A percentile compares a stretch with the other conserved stretches of the same genome.
Evolutionary conservation across 2,797 vertebrate species (phyloP).

Genomic region (Pseudochromis fuscus): DNA sequence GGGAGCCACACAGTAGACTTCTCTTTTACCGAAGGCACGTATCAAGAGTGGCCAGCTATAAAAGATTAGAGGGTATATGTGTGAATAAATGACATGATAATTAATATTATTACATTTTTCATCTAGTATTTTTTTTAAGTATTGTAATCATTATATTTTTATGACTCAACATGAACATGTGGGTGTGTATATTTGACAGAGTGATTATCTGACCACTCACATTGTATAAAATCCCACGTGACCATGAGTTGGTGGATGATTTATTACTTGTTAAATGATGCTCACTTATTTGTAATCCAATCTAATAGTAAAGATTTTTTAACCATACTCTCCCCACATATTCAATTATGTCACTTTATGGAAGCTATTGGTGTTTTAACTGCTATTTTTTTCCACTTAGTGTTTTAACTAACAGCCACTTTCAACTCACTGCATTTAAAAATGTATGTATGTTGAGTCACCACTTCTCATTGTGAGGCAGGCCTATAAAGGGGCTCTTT

Average conservation of each 20-base stretch:
- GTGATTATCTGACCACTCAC: neutral
- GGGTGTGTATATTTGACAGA: neutral
- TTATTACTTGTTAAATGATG: neutral
- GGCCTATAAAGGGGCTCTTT: conserved; percentile 9
- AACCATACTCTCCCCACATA: neutral
- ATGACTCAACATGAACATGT: neutral
- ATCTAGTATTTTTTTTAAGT: conserved; percentile 1
- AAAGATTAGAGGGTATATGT: neutral
- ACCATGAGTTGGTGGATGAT: neutral
- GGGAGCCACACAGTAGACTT: neutral
- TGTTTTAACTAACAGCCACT: too few species aligned
- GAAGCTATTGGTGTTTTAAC: neutral
- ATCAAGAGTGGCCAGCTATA: neutral
- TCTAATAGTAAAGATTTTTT: neutral
- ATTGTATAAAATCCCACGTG: neutral
- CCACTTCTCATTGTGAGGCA: conserved; percentile 12
- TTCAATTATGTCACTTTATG: neutral
- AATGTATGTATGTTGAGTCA: conserved; percentile 26
- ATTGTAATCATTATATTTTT: neutral
- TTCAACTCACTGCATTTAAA: conserved; percentile 14
- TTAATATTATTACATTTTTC: neutral
- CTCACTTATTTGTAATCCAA: neutral
- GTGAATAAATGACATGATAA: neutral
- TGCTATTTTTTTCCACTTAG: too few species aligned
- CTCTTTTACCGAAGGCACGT: neutral